Conservation (phyloP, 1,140 invertebrate genomes). For the Oreohelix idahoensis region DNA sequence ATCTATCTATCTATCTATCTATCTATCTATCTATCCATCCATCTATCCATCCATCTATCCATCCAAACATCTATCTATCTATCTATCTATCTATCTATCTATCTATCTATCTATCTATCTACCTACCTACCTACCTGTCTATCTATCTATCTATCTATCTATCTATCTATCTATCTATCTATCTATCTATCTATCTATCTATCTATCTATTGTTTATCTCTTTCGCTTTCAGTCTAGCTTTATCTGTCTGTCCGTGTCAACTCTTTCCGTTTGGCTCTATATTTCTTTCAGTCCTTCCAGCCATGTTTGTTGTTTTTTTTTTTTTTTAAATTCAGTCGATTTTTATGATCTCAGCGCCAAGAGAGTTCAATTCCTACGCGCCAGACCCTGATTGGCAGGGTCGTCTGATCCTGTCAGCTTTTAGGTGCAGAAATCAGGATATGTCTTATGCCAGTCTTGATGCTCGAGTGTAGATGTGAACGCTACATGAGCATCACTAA, state of each 20-base stretch:
- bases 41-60: too few relatives aligned
- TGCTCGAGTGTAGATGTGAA: too few relatives aligned
- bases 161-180: not conserved
- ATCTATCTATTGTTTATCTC: not conserved
- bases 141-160: slow-evolving; percentile 8
- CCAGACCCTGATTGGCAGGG: too few relatives aligned
- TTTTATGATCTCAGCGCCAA: too few relatives aligned
- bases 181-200: slow-evolving; percentile 2
- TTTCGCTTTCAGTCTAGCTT: not conserved
- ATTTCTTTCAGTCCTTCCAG: not conserved
- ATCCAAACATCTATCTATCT: not conserved
- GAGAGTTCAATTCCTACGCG: too few relatives aligned
- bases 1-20: too few relatives aligned
- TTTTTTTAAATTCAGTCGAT: too few relatives aligned
- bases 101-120: not conserved
- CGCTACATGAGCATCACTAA: too few relatives aligned
- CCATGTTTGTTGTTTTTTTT: not conserved
- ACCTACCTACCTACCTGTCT: not conserved
- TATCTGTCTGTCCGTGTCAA: not conserved
- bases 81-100: not conserved
- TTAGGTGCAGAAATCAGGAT: too few relatives aligned
- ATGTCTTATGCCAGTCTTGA: too few relatives aligned
- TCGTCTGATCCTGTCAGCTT: too few relatives aligned
- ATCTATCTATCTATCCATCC: too few relatives aligned
- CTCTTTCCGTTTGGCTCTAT: not conserved